These are phyloP conservation scores for Hystrix cristata DNA, from an alignment of 2,113 vertebrate species.

Conservation along the genomic window DNA sequence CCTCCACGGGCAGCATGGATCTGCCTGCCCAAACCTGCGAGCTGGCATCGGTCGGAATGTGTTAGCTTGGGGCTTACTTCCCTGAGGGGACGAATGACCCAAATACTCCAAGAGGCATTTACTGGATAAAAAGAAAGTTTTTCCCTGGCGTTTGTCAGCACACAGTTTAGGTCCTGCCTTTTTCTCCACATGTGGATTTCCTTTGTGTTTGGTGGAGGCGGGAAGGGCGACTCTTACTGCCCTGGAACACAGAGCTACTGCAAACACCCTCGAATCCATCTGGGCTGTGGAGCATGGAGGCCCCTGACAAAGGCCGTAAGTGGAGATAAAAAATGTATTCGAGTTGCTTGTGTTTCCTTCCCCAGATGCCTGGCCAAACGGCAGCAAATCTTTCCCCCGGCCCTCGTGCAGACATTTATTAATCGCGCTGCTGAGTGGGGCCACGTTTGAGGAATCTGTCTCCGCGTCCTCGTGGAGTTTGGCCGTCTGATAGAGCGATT, in stretches of 20 bases:
- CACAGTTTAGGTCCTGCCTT: not conserved
- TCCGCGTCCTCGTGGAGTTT: conserved; percentile 66
- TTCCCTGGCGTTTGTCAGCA: not conserved
- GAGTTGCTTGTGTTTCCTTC: conserved; percentile 67
- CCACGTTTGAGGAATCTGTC: conserved; percentile 69
- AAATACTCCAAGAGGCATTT: conserved; percentile 78
- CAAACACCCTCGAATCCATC: conserved; percentile 40
- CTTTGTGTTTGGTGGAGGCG: not conserved
- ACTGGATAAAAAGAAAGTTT: conserved; percentile 66
- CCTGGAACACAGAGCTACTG: conserved; percentile 27
- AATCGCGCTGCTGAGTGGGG: conserved; percentile 81
- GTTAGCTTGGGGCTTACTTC: conserved; percentile 80
- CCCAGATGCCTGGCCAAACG: conserved; percentile 73
- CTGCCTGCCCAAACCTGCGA: conserved; percentile 64
- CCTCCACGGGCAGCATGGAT: conserved; percentile 84
- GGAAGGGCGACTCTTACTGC: not conserved
- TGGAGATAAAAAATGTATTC: conserved; percentile 77
- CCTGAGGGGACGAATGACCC: conserved; percentile 52
- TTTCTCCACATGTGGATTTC: conserved; percentile 24
- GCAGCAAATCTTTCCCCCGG: conserved; percentile 64
- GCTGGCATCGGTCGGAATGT: conserved; percentile 79
- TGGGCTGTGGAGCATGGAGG: conserved; percentile 34
- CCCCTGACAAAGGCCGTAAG: conserved; percentile 77
- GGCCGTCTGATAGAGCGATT: conserved; percentile 83
- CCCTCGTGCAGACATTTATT: conserved; percentile 63